Percentiles rank a stretch among this genome's conserved stretches.
Conservation (phyloP, 2,113 vertebrate genomes). For the Aleadryas rufinucha region DNA sequence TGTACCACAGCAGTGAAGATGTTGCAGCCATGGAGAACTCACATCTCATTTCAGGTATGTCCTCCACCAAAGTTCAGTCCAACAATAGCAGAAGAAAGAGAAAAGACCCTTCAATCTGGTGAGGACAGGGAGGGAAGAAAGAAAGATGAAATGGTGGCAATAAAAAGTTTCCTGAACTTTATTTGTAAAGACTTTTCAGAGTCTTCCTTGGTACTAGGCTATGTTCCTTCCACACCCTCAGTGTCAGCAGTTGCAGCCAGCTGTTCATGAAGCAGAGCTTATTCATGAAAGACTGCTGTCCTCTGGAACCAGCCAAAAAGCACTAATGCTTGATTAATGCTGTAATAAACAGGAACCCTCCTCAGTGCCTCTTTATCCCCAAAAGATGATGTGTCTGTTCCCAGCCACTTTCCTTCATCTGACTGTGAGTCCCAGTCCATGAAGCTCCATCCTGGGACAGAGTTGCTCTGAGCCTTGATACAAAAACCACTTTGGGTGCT, state of each 20-base stretch:
- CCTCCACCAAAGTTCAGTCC: background rate
- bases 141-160: background rate
- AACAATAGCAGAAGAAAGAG: background rate
- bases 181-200: background rate
- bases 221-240: background rate
- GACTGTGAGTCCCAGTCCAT: background rate
- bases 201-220: background rate
- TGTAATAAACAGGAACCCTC: constrained; percentile 4
- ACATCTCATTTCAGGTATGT: background rate
- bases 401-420: background rate
- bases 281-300: background rate
- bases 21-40: background rate
- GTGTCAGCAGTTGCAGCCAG: constrained; percentile 16
- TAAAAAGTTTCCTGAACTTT: background rate
- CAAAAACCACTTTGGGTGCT: background rate
- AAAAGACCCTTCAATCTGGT: background rate
- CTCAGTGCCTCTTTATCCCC: background rate
- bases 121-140: background rate
- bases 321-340: background rate
- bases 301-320: background rate
- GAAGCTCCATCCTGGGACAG: background rate
- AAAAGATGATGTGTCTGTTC: background rate
- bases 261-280: background rate
- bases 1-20: background rate
- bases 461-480: background rate